These are phyloP conservation scores for Orius insidiosus DNA, from an alignment of 1,140 invertebrate genomes.

Conservation along the genomic window DNA sequence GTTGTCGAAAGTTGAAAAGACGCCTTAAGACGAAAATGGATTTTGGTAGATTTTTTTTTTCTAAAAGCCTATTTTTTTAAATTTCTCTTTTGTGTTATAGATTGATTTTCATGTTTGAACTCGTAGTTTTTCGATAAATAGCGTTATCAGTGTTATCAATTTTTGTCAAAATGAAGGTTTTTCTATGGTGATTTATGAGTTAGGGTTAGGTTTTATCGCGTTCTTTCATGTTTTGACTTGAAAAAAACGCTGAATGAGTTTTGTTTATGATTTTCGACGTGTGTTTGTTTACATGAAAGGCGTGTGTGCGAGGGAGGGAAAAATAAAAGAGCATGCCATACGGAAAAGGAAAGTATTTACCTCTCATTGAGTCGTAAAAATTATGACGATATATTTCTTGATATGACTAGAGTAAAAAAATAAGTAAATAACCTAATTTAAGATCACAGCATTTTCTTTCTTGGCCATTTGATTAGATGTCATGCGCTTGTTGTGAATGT, in stretches of 20 bases:
- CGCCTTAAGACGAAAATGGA: no score
- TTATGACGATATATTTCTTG: not conserved
- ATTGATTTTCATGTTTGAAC: no score
- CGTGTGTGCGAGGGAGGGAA: not conserved
- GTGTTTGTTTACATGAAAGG: no score
- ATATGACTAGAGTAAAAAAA: conserved; percentile 16
- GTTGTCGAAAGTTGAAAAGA: no score
- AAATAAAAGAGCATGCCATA: not conserved
- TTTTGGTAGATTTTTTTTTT: no score
- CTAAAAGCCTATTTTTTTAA: no score
- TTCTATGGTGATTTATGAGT: no score
- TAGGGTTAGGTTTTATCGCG: not conserved
- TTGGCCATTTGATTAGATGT: conserved; percentile 17
- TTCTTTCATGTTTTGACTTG: not conserved
- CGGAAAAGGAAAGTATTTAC: conserved; percentile 4
- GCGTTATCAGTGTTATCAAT: no score
- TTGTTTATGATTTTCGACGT: conserved; percentile 28
- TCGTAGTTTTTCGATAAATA: no score
- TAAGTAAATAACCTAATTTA: conserved; percentile 17
- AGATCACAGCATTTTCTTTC: conserved; percentile 21
- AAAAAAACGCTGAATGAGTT: not conserved
- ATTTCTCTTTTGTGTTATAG: no score
- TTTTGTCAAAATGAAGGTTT: no score
- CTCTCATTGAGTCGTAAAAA: conserved; percentile 11
- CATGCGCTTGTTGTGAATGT: not conserved